phyloP scores from a whole-genome alignment of 1,140 invertebrate species.

The Campodea augens region DNA sequence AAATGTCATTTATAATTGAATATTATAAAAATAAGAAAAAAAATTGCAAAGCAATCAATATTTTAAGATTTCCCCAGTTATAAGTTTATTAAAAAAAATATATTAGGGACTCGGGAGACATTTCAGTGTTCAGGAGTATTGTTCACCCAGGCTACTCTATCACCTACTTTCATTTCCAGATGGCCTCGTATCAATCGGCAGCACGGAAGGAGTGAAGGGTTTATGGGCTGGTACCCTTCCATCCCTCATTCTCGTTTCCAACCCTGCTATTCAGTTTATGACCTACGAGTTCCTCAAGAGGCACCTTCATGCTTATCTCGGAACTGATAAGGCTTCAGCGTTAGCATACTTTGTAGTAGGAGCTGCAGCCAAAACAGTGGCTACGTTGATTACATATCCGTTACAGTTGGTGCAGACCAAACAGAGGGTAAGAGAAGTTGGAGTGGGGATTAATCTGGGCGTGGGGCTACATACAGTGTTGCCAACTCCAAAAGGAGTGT shows the following conservation, averaged over 20 bases:
- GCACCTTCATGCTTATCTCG: conserved; percentile 22
- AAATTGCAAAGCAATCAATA: too few relatives aligned
- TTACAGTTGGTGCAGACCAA: conserved; percentile 70
- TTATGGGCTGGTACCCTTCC: conserved; percentile 66
- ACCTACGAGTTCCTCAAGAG: conserved; percentile 70
- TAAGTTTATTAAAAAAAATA: too few relatives aligned
- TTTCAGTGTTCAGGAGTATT: too few relatives aligned
- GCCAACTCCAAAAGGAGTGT: too few relatives aligned
- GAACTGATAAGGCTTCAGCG: conserved; percentile 28
- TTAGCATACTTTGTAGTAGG: conserved; percentile 41
- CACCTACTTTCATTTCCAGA: conserved; percentile 31
- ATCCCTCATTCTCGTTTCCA: conserved; percentile 62
- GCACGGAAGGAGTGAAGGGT: conserved; percentile 43
- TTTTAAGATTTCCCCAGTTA: too few relatives aligned
- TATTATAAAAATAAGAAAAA: too few relatives aligned
- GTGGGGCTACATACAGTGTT: too few relatives aligned
- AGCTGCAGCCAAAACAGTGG: conserved; percentile 57
- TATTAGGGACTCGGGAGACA: too few relatives aligned
- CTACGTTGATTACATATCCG: conserved; percentile 70
- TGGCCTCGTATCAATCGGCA: conserved; percentile 44
- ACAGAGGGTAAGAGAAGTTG: conserved; percentile 42
- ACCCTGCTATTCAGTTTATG: conserved; percentile 82
- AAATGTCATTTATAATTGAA: too few relatives aligned
- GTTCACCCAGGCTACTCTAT: too few relatives aligned
- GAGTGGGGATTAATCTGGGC: too few relatives aligned